Conservation (phyloP, 2,888 invertebrate genomes). For the Chymomyza fuscimana region DNA sequence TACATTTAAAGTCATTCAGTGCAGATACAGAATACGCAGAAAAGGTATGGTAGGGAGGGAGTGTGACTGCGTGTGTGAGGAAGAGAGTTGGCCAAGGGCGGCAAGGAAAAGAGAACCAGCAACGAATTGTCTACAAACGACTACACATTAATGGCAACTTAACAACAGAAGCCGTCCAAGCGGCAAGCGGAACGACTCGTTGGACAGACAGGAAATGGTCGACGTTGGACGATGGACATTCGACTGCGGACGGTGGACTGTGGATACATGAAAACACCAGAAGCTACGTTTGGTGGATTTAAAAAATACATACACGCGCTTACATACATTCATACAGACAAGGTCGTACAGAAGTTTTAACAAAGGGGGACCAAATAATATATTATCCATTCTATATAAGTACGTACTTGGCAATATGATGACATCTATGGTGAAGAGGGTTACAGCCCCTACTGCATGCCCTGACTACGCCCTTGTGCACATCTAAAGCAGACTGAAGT, state of each 20-base stretch:
- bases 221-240: conserved; percentile 15
- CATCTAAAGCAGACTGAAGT: conserved; percentile 55
- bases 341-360: too few relatives aligned
- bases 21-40: conserved; percentile 51
- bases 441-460: too few relatives aligned
- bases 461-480: too few relatives aligned
- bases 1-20: conserved; percentile 69
- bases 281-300: conserved; percentile 50
- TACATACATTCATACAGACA: conserved; percentile 43
- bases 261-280: conserved; percentile 52
- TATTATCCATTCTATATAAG: too few relatives aligned
- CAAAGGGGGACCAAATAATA: too few relatives aligned
- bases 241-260: conserved; percentile 17
- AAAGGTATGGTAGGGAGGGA: not conserved
- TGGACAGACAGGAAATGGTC: conserved; percentile 24
- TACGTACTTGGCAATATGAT: too few relatives aligned
- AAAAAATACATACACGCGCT: not conserved
- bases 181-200: conserved; percentile 43
- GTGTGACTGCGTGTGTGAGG: conserved; percentile 4
- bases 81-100: conserved; percentile 18
- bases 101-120: conserved; percentile 19
- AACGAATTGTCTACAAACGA: conserved; percentile 77
- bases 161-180: conserved; percentile 74
- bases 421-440: too few relatives aligned
- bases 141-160: conserved; percentile 76